These are phyloP conservation scores for Platygyra sinensis DNA, from an alignment of 64 coral and sea anemone species.

Conservation along the genomic window DNA sequence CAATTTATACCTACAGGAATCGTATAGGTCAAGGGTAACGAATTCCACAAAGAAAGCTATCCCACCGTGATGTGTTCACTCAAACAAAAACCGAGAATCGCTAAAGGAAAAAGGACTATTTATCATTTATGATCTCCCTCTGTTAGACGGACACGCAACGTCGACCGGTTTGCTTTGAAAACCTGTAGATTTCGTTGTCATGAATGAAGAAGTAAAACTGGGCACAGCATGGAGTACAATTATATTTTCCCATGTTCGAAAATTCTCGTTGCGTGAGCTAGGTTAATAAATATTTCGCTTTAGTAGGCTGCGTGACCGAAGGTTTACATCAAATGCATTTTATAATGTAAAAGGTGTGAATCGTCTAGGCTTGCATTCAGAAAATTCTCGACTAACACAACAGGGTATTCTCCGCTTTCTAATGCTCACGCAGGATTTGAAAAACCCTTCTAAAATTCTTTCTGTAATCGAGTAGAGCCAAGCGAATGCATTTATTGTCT, in stretches of 20 bases:
- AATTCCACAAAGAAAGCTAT: constrained; percentile 3
- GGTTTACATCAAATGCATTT: constrained; percentile 68
- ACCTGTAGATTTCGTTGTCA: neutral
- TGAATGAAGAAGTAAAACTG: neutral
- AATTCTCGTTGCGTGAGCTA: constrained; percentile 59
- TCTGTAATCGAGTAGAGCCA: neutral
- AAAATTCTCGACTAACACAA: constrained; percentile 47
- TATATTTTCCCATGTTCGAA: neutral
- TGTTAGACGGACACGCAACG: neutral
- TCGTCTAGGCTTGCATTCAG: constrained; percentile 38
- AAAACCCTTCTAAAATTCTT: neutral
- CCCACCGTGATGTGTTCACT: neutral
- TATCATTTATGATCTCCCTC: constrained; percentile 19
- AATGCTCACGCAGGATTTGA: neutral
- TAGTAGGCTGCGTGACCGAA: constrained; percentile 70
- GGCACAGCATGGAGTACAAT: constrained; percentile 7
- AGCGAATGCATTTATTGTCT: neutral
- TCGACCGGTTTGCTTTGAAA: constrained; percentile 2
- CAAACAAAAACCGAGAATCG: neutral
- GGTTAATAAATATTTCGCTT: constrained; percentile 41
- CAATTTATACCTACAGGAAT: neutral
- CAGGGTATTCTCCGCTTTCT: neutral
- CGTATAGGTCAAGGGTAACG: constrained; percentile 34
- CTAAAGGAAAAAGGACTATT: neutral
- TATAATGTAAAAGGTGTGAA: constrained; percentile 84